Percentiles rank a stretch among this genome's conserved stretches.
These are phyloP conservation scores for Serranus cabrilla DNA, from an alignment of 2,797 vertebrate species.

Conservation along the genomic window DNA sequence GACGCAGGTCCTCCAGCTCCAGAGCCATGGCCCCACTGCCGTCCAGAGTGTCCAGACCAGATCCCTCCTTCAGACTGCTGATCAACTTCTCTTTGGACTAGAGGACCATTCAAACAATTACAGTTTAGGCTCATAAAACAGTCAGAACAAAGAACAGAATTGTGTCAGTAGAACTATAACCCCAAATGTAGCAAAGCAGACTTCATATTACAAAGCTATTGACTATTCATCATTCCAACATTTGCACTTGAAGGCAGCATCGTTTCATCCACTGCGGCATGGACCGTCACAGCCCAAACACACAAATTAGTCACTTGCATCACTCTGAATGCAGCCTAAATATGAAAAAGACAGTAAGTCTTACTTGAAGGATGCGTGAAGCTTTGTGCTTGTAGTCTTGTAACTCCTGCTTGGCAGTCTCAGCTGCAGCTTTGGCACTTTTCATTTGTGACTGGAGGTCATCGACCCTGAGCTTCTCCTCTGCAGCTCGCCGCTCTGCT, in stretches of 20 bases:
- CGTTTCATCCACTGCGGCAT: too few relatives aligned
- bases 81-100: slow-evolving; percentile 99
- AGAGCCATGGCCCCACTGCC: slow-evolving; percentile 84
- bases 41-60: slow-evolving; percentile 93
- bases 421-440: slow-evolving; percentile 84
- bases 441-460: slow-evolving; percentile 94
- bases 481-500: slow-evolving; percentile 89
- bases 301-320: too few relatives aligned
- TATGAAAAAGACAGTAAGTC: not conserved
- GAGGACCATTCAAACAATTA: slow-evolving; percentile 19
- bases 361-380: slow-evolving; percentile 95
- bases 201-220: too few relatives aligned
- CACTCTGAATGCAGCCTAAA: not conserved
- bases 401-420: slow-evolving; percentile 92
- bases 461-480: slow-evolving; percentile 90
- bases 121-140: not conserved
- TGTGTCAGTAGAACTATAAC: too few relatives aligned
- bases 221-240: too few relatives aligned
- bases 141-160: not conserved
- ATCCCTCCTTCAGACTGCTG: slow-evolving; percentile 97
- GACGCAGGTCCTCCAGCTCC: slow-evolving; percentile 95
- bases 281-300: too few relatives aligned
- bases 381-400: slow-evolving; percentile 98
- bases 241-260: too few relatives aligned
- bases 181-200: too few relatives aligned